phyloP scores from a whole-genome alignment of 2,888 invertebrate species.

The Ophion costatus region DNA sequence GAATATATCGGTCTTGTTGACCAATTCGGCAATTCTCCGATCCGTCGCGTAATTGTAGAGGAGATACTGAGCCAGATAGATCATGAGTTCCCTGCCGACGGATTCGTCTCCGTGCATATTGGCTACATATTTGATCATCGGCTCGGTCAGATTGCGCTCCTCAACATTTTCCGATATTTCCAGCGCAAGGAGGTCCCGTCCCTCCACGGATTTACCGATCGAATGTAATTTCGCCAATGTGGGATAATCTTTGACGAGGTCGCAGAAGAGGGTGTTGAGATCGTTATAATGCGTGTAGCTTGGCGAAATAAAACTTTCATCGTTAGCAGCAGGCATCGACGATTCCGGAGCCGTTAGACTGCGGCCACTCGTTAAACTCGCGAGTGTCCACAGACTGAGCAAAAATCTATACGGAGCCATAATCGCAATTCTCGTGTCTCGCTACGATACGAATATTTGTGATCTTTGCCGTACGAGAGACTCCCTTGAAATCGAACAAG shows the following conservation, averaged over 20 bases:
- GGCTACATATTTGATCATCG: constrained; percentile 96
- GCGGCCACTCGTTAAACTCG: constrained; percentile 46
- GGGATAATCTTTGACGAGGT: constrained; percentile 88
- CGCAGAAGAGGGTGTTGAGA: constrained; percentile 87
- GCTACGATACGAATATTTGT: neutral
- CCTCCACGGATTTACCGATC: constrained; percentile 94
- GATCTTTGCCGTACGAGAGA: neutral
- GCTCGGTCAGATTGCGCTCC: constrained; percentile 87
- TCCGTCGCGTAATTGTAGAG: constrained; percentile 90
- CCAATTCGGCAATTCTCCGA: constrained; percentile 89
- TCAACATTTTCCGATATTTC: constrained; percentile 91
- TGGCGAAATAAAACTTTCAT: constrained; percentile 76
- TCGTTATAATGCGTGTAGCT: constrained; percentile 90
- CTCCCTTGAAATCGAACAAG: neutral
- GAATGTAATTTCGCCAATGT: constrained; percentile 88
- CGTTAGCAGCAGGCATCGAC: neutral
- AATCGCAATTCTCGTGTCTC: constrained; percentile 1
- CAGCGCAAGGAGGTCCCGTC: constrained; percentile 91
- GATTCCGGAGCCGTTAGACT: constrained; percentile 40
- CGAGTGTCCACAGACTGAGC: constrained; percentile 50
- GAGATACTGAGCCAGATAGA: constrained; percentile 94
- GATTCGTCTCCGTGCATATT: constrained; percentile 99
- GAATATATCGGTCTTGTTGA: constrained; percentile 95
- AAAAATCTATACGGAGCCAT: constrained; percentile 60
- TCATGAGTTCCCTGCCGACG: constrained; percentile 92